Percentiles rank a stretch among this genome's conserved stretches.
phyloP scores from a whole-genome alignment of 2,113 vertebrate species.

The Protobothrops mucrosquamatus region DNA sequence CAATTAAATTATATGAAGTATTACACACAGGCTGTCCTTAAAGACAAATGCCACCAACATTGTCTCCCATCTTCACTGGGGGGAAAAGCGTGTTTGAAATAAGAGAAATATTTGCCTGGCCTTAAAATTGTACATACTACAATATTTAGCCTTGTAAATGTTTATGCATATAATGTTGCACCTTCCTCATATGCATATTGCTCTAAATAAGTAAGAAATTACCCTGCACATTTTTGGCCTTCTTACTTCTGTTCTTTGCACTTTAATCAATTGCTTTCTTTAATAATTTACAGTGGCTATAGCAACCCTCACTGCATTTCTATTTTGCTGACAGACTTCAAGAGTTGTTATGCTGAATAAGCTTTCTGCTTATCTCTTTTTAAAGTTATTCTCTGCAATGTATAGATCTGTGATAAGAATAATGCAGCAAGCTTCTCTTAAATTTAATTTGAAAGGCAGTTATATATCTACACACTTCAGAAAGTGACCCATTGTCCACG shows the following conservation, averaged over 20 bases:
- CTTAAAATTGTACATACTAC: not conserved
- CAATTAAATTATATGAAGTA: not conserved
- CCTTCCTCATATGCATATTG: not conserved
- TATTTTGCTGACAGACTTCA: conserved; percentile 23
- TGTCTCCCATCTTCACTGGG: not conserved
- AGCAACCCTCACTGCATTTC: conserved; percentile 7
- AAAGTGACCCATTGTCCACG: not conserved
- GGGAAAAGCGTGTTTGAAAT: not conserved
- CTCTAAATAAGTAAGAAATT: not conserved
- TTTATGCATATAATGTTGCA: not conserved
- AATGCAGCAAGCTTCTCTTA: not conserved
- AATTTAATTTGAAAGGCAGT: not conserved
- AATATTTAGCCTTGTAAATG: not conserved
- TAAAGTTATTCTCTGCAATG: not conserved
- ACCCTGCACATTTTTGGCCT: not conserved
- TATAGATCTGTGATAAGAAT: not conserved
- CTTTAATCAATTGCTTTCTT: conserved; percentile 12
- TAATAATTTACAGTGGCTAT: conserved; percentile 16
- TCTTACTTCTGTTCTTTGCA: not conserved
- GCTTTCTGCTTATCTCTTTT: not conserved
- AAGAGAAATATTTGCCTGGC: not conserved
- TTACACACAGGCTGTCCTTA: not conserved
- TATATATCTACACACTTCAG: not conserved
- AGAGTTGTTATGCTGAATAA: conserved; percentile 17
- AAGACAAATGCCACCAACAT: not conserved